These are phyloP conservation scores for Lithobates sylvaticus DNA, from an alignment of 2,797 vertebrate genomes.

Conservation along the genomic window DNA sequence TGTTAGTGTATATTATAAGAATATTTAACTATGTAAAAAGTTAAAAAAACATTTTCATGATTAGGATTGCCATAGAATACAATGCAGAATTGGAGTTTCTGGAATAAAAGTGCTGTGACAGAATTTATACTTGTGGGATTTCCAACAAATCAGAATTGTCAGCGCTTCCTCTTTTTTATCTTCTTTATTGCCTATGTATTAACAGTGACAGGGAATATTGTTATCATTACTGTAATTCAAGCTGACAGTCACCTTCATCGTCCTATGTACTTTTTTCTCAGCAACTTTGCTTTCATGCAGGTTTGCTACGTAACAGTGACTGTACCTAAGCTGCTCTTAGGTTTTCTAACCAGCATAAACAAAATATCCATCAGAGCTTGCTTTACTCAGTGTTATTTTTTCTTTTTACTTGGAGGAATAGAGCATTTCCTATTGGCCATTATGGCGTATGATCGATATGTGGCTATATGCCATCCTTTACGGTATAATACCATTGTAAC, in stretches of 20 bases:
- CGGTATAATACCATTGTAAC: conserved; percentile 42
- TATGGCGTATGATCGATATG: conserved; percentile 47
- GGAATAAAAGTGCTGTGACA: conserved; percentile 25
- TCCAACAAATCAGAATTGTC: neutral
- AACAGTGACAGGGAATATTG: conserved; percentile 32
- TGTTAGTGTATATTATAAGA: too few species aligned
- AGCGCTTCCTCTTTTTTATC: conserved; percentile 19
- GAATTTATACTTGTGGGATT: conserved; percentile 49
- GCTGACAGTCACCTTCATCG: conserved; percentile 20
- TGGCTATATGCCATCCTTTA: conserved; percentile 42
- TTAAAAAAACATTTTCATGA: neutral
- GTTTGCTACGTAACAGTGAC: conserved; percentile 38
- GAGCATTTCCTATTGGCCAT: conserved; percentile 34
- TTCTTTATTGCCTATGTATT: conserved; percentile 32
- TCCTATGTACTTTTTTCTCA: conserved; percentile 51
- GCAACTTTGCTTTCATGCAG: conserved; percentile 47
- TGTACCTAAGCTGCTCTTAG: conserved; percentile 39
- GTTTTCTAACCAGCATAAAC: conserved; percentile 9
- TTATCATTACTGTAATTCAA: conserved; percentile 32
- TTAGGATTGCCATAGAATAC: neutral
- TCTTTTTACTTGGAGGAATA: conserved; percentile 37
- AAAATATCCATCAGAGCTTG: conserved; percentile 26
- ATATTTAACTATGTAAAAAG: too few species aligned
- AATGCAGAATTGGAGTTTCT: neutral
- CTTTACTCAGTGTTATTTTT: conserved; percentile 49